A percentile compares a stretch with the other conserved stretches of the same genome.
Evolutionary conservation across 2,797 vertebrate species (phyloP).

Genomic region (Tapirus indicus): DNA sequence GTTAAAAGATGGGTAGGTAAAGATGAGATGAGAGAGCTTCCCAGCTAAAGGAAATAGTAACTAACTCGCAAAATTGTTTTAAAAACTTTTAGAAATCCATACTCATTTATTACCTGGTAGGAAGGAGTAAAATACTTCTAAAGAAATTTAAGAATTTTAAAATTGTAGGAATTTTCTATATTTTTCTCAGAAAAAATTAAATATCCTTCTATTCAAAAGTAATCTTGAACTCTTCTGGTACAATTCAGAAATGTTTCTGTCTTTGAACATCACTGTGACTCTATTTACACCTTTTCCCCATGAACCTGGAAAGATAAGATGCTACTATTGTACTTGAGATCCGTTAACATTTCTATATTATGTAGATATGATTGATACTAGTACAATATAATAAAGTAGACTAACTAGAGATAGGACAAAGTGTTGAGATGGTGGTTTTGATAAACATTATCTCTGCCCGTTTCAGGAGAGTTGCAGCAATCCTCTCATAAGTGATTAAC

Average conservation of each 20-base stretch:
- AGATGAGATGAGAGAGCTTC: not conserved
- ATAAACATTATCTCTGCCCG: constrained; percentile 64
- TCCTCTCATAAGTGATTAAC: not conserved
- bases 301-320: constrained; percentile 68
- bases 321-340: constrained; percentile 46
- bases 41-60: not conserved
- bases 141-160: constrained; percentile 16
- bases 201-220: constrained; percentile 44
- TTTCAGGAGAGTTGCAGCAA: not conserved
- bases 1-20: constrained; percentile 1
- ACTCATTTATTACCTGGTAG: not conserved
- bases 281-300: constrained; percentile 27
- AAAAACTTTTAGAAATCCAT: not conserved
- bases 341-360: constrained; percentile 58
- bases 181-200: constrained; percentile 67
- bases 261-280: constrained; percentile 70
- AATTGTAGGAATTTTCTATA: constrained; percentile 22
- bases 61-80: not conserved
- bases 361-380: constrained; percentile 67
- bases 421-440: constrained; percentile 19
- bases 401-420: constrained; percentile 65
- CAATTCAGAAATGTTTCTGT: constrained; percentile 64
- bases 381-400: constrained; percentile 67
- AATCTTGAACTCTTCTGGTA: constrained; percentile 43
- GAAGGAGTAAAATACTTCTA: constrained; percentile 33